Evolutionary conservation across 2,797 vertebrate genomes (phyloP).

Genomic region (Champsocephalus gunnari): DNA sequence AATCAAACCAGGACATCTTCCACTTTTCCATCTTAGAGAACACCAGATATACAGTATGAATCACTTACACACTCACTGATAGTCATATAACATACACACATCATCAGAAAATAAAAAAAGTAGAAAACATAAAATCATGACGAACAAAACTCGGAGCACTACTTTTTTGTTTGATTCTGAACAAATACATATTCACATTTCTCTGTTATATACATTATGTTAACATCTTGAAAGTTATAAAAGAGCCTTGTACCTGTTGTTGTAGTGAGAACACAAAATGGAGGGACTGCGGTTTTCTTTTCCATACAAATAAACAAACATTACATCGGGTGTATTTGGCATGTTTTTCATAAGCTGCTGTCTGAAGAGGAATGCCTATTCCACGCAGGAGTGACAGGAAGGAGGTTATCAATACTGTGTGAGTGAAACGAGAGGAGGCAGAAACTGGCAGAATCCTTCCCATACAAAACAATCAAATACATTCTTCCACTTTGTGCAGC

Average conservation of each 20-base stretch:
- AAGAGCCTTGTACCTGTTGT: constrained; percentile 80
- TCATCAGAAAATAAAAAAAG: constrained; percentile 70
- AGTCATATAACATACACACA: constrained; percentile 78
- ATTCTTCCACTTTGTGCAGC: constrained; percentile 66
- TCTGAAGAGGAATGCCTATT: constrained; percentile 69
- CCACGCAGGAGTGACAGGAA: constrained; percentile 51
- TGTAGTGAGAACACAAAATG: constrained; percentile 54
- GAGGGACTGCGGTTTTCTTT: constrained; percentile 65
- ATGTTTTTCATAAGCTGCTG: constrained; percentile 61
- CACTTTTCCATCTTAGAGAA: constrained; percentile 81
- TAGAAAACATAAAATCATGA: constrained; percentile 74
- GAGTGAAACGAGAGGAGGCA: constrained; percentile 6
- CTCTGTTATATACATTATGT: constrained; percentile 85
- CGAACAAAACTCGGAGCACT: constrained; percentile 83
- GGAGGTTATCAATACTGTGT: constrained; percentile 35
- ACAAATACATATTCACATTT: constrained; percentile 89
- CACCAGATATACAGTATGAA: constrained; percentile 89
- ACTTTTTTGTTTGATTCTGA: constrained; percentile 79
- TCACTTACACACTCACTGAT: constrained; percentile 79
- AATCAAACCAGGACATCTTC: constrained; percentile 82
- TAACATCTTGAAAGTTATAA: constrained; percentile 77
- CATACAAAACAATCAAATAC: constrained; percentile 25
- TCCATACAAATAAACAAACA: constrained; percentile 66
- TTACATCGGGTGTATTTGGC: constrained; percentile 79
- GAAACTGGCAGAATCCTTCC: constrained; percentile 44